Base-by-base conservation (phyloP, 2,113 vertebrate species). In the Chrysochloris asiatica region DNA sequence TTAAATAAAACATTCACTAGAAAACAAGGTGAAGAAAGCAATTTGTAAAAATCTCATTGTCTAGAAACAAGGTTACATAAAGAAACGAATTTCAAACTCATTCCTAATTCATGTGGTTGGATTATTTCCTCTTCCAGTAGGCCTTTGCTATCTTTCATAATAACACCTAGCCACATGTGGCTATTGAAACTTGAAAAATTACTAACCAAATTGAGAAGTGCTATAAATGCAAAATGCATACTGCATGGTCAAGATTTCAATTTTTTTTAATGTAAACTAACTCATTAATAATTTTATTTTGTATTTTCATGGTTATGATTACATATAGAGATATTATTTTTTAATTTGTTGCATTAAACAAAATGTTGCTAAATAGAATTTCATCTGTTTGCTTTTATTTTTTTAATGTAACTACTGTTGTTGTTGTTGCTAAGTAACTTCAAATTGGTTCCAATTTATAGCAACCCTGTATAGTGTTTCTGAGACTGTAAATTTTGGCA, bases 1-100 rank as follows among this genome's bases (percentile, higher is more conserved):
- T 98, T 98, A 99, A 33, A 94, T 98, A 99, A 90, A 96, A 98
- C 98, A 98, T 98, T 75, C 99, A 93, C 98, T 99, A 91, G 63
- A 81, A 95, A 96, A n/a, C 16, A 83, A 75, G 30, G 28, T n/a
- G 3, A 71, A 54, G 84, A 83, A 87, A 85, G 12, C 33, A 88
- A 79, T 63, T 72, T 72, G 21, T 73, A 45, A 94, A 76, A 88
- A 30, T 73, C 50, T 50, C 22, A 9, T 84, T 67, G 24, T 38
- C 33, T 59, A 65, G 36, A 75, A 84, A 56, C 4, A 88, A 10
- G 8, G 0, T 65, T 83, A 54, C 41, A 48, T 17, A 48, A 80
- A 78, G 36, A 85, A 83, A 82, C 71, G 28, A 88, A 72, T 81
- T 22, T 67, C 26, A 52, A 91, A 61, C 12, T 76, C 26, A 2